Conservation (phyloP, 2,797 vertebrate species). For the Acanthurus tractus region DNA sequence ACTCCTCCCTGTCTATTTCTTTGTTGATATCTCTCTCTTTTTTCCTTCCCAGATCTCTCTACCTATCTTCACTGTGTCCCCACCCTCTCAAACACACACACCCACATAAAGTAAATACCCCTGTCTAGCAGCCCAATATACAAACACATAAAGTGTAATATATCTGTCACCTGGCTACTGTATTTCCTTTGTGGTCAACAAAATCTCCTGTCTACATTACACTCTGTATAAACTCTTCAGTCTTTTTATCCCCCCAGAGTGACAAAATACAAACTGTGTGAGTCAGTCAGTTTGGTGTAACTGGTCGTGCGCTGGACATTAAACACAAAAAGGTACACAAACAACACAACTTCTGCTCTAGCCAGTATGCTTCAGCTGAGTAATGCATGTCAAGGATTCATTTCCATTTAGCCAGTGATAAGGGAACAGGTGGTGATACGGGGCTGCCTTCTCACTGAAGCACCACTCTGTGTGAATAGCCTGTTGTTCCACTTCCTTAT, state of each 20-base stretch:
- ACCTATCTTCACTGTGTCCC: background rate
- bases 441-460: constrained; percentile 32
- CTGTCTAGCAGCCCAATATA: constrained; percentile 3
- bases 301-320: background rate
- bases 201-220: background rate
- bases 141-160: constrained; percentile 8
- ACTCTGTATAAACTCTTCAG: background rate
- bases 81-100: background rate
- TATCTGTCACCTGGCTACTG: constrained; percentile 5
- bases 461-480: constrained; percentile 4
- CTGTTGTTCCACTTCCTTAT: constrained; percentile 26
- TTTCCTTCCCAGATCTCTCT: background rate
- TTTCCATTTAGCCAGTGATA: constrained; percentile 66
- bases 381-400: constrained; percentile 30
- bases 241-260: background rate
- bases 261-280: constrained; percentile 19
- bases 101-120: constrained; percentile 16
- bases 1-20: constrained; percentile 19
- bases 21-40: constrained; percentile 12
- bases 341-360: constrained; percentile 19
- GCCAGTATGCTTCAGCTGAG: background rate
- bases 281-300: background rate
- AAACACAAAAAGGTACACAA: constrained; percentile 27
- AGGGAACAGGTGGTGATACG: constrained; percentile 54
- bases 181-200: constrained; percentile 3